phyloP scores from a whole-genome alignment of 2,888 invertebrate species.

The Tipula unca region DNA sequence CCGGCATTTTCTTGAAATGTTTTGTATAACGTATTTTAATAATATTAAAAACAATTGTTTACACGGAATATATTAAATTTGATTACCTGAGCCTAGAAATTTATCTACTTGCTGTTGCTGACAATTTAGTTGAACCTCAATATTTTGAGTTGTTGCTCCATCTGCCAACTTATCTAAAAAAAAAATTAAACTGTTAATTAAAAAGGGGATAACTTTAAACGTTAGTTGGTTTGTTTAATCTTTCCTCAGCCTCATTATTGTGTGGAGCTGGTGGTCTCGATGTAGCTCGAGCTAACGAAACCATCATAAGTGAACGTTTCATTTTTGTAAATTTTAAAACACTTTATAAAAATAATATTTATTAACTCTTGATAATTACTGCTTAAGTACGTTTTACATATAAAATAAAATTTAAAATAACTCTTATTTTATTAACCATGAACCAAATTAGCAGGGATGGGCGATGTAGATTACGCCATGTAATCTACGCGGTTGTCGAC shows the following conservation, averaged over 20 bases:
- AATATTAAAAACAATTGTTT: background rate
- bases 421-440: background rate
- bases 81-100: background rate
- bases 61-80: background rate
- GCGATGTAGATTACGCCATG: too few species aligned
- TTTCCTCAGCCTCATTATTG: background rate
- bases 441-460: too few species aligned
- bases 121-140: background rate
- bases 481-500: too few species aligned
- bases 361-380: background rate
- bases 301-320: background rate
- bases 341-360: background rate
- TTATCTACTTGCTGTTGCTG: background rate
- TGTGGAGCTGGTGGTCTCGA: background rate
- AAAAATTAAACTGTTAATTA: background rate
- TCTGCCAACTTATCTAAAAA: background rate
- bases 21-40: background rate
- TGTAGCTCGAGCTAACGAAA: background rate
- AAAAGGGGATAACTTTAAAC: background rate
- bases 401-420: background rate
- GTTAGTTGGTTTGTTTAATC: background rate
- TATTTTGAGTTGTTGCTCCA: background rate
- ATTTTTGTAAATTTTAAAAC: background rate
- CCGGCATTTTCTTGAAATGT: background rate
- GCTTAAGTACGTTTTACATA: background rate